Base-by-base conservation (phyloP, 2,797 vertebrate species). In the Pipistrellus kuhlii region DNA sequence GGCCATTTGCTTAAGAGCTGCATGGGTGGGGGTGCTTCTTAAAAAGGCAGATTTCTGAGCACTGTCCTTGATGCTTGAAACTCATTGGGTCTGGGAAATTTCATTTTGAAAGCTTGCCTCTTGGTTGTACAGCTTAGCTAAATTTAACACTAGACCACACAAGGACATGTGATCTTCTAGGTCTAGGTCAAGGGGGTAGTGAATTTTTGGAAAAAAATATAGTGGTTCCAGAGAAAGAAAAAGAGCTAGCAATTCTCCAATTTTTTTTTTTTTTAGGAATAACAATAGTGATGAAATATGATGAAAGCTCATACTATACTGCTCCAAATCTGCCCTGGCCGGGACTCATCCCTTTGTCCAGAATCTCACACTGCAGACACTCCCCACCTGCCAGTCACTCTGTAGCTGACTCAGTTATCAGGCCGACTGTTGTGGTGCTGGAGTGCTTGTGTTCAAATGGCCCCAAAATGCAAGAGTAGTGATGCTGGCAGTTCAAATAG, bases 141-240 rank as follows among this genome's bases (percentile, higher is more conserved):
- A 80, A 83, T 69, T 82, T 38, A 48, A 73, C 21, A 53, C 7
- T 21, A n/a, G 68, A 51, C 25, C 20, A 59, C 38, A 32, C 1
- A 46, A 30, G 27, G 38, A 59, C 21, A 3, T 6, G 7, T 23
- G 73, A 66, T 75, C 25, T 5, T 48, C 76, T 84, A 41, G 35
- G 77, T 77, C 53, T 51, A 46, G 73, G 53, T 88, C 18, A 90
- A 83, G 32, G 9, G 10, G 17, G 3, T 44, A 44, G 84, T n/a
- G 85, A 35, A 23, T 27, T 68, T 90, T 85, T 75, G 30, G 55
- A 11, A 80, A 90, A 90, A 90, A 90, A 89, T 59, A 17, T 53
- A 78, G 46, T 35, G 8, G 77, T 96, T 92, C 72, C 44, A 94
- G 72, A 35, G 77, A 91, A 78, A 91, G 85, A 71, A 77, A 85